Base-by-base conservation (phyloP, 2,113 vertebrate species). In the Ciconia maguari region DNA sequence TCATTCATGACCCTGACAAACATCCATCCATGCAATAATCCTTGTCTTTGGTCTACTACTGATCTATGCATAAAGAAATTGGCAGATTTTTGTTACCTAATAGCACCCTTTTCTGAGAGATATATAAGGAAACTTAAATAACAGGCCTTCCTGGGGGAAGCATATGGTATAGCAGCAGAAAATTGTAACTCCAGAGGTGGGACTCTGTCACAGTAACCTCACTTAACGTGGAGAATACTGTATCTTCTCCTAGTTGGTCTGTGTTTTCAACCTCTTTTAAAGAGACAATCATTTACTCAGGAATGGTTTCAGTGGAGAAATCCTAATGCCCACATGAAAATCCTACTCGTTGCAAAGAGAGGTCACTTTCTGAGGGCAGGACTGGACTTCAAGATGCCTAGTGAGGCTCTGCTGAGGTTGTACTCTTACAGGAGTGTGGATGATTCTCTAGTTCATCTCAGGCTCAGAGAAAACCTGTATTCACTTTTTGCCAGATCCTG, bases 41-140 rank as follows among this genome's bases (percentile, higher is more conserved):
- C 75, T 83, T 80, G 36, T 52, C 85, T 93, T 82, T 4, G 1
- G 58, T 64, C 75, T 83, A 76, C 18, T 49, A 57, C 49, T 72
- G 48, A 79, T 65, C 29, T 36, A 90, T 57, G 10, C 20, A 24
- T 76, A 54, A 76, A 49, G 52, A 65, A 91, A 80, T 17, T 21
- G 57, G 18, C 78, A 82, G 66, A 83, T 82, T 93, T 85, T 83
- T 94, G 27, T 90, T 94, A 83, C n/a, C 42, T 88, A 92, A 90
- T 42, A 90, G 66, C 58, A 81, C 26, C 17, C 25, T 80, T 93
- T 91, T 86, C 93, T 70, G 25, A 70, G 62, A 74, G 22, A 69
- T 52, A 49, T 69, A n/a, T 46, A 83, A 51, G 34, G 83, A 94
- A 86, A 76, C 18, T 69, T 83, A 72, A 95, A 75, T 54, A 95